Evolutionary conservation across 2,113 vertebrate genomes (phyloP).

Genomic region (Campylomormyrus tamandua): DNA sequence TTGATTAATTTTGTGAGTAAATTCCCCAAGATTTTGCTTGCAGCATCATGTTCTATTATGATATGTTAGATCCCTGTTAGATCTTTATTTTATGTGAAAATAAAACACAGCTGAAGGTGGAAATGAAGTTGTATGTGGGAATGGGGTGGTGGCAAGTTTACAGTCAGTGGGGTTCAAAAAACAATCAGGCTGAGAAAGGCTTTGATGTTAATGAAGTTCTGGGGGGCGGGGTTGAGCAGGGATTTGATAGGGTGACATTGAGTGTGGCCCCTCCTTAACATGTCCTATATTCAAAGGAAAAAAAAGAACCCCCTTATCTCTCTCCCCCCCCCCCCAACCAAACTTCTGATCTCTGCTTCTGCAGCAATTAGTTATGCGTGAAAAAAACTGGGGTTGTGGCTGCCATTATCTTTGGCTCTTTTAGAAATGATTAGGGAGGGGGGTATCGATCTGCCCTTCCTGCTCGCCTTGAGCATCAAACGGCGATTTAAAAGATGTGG

Average conservation of each 20-base stretch:
- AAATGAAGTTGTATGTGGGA: background rate
- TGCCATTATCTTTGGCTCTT: constrained; percentile 26
- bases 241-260: background rate
- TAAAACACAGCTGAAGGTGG: background rate
- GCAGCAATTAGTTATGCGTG: constrained; percentile 11
- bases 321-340: background rate
- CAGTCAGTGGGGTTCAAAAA: background rate
- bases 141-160: constrained; percentile 43
- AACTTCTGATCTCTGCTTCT: background rate
- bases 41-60: background rate
- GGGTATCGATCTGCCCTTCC: constrained; percentile 53
- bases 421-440: constrained; percentile 28
- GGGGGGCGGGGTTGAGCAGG: background rate
- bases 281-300: background rate
- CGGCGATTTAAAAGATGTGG: constrained; percentile 30
- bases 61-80: background rate
- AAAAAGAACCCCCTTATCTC: background rate
- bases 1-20: background rate
- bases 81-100: too few species aligned
- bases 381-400: constrained; percentile 16
- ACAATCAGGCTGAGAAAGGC: constrained; percentile 30
- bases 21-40: background rate
- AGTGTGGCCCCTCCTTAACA: background rate
- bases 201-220: constrained; percentile 55
- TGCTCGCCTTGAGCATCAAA: constrained; percentile 47